Evolutionary conservation across 2,113 vertebrate species (phyloP).

Genomic region (Sinocyclocheilus anshuiensis): DNA sequence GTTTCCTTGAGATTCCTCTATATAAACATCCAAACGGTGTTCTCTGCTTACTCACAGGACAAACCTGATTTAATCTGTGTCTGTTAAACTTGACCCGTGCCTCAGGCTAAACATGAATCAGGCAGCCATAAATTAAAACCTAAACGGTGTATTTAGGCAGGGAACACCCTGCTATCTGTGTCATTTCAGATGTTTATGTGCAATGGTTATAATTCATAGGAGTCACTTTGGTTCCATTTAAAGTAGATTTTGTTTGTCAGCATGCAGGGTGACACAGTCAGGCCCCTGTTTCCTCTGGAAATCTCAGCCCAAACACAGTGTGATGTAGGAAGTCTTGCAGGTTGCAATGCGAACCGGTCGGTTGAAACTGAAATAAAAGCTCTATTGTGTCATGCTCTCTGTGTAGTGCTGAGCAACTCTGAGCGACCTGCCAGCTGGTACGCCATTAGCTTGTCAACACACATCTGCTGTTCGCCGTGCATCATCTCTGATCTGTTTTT

Average conservation of each 20-base stretch:
- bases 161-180: constrained; percentile 39
- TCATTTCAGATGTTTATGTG: constrained; percentile 30
- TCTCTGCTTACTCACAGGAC: constrained; percentile 15
- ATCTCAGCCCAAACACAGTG: neutral
- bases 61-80: constrained; percentile 7
- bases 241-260: neutral
- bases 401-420: neutral
- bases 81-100: constrained; percentile 9
- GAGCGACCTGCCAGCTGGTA: constrained; percentile 41
- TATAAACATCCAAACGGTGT: neutral
- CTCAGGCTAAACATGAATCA: constrained; percentile 48
- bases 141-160: constrained; percentile 37
- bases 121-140: constrained; percentile 38
- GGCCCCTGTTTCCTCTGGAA: neutral
- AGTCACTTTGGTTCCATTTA: neutral
- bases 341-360: constrained; percentile 37
- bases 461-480: neutral
- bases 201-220: neutral
- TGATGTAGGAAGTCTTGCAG: constrained; percentile 25
- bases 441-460: constrained; percentile 8
- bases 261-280: neutral
- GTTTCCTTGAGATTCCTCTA: neutral
- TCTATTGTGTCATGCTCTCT: constrained; percentile 47
- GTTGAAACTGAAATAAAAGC: constrained; percentile 54
- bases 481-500: neutral